Conservation (phyloP, 1,140 invertebrate species). For the Luehdorfia chinensis region DNA sequence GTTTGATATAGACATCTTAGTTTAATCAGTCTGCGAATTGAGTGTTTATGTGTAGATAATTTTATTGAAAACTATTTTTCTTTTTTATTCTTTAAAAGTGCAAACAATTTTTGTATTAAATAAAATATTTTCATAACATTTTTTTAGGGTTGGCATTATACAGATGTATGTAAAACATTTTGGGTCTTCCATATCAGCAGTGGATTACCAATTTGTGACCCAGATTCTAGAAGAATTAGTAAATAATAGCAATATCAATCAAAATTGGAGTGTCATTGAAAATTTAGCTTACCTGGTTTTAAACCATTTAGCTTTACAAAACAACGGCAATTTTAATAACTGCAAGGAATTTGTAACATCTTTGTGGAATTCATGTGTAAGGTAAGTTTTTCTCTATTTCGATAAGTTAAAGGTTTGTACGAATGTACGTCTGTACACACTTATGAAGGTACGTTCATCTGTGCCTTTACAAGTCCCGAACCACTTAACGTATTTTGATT, state of each 20-base stretch:
- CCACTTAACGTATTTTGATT: too few relatives aligned
- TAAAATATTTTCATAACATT: constrained; percentile 1
- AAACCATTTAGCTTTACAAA: constrained; percentile 23
- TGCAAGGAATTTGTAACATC: constrained; percentile 29
- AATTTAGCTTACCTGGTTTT: constrained; percentile 35
- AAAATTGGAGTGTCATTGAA: constrained; percentile 39
- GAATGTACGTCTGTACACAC: too few relatives aligned
- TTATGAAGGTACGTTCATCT: too few relatives aligned
- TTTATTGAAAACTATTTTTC: constrained; percentile 12
- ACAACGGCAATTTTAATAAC: constrained; percentile 10
- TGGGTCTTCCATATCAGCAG: constrained; percentile 24
- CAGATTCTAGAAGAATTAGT: constrained; percentile 35
- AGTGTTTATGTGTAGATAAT: too few relatives aligned
- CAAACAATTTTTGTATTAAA: neutral
- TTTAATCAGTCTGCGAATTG: too few relatives aligned
- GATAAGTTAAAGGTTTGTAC: too few relatives aligned
- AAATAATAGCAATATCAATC: constrained; percentile 25
- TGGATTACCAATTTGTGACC: constrained; percentile 37
- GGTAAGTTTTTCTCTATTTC: constrained; percentile 34
- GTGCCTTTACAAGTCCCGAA: too few relatives aligned
- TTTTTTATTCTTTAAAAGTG: neutral
- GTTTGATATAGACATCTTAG: too few relatives aligned
- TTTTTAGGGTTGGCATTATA: constrained; percentile 50
- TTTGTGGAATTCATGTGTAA: constrained; percentile 64
- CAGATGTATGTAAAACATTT: constrained; percentile 49